Evolutionary conservation across 1,140 invertebrate species (phyloP).

Genomic region (Caenorhabditis remanei): DNA sequence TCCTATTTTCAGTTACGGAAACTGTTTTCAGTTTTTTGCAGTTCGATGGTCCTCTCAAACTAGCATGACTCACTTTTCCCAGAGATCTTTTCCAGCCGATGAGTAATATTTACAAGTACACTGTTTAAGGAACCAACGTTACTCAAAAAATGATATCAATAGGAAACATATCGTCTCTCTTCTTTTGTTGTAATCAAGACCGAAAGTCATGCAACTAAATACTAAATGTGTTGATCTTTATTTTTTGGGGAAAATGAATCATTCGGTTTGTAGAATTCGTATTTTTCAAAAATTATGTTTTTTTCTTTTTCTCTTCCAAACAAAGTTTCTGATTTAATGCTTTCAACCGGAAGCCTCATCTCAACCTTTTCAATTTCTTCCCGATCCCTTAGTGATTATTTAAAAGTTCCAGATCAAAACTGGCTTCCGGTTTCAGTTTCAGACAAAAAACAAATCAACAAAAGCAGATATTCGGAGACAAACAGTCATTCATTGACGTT

Average conservation of each 20-base stretch:
- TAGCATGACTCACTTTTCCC: conserved; percentile 38
- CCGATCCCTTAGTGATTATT: conserved; percentile 17
- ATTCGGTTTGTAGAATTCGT: conserved; percentile 6
- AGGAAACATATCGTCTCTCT: conserved; percentile 3
- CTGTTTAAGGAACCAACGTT: conserved; percentile 15
- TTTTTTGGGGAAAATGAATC: neutral
- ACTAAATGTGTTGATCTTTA: neutral
- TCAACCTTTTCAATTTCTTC: conserved; percentile 29
- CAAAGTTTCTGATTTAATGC: conserved; percentile 2
- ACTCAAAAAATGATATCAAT: conserved; percentile 20
- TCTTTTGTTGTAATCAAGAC: neutral
- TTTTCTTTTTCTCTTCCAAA: neutral
- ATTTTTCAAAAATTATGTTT: neutral
- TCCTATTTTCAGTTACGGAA: neutral
- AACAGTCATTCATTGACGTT: conserved; percentile 10
- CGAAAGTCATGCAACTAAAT: conserved; percentile 23
- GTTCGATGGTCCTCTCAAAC: neutral
- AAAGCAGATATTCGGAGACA: neutral
- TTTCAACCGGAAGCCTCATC: conserved; percentile 18
- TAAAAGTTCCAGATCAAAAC: neutral
- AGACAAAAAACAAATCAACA: neutral
- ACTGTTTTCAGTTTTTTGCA: neutral
- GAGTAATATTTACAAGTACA: conserved; percentile 19
- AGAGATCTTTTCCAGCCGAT: neutral
- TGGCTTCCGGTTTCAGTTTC: neutral